Evolutionary conservation across 2,888 invertebrate genomes (phyloP).

Genomic region (Labia minor): DNA sequence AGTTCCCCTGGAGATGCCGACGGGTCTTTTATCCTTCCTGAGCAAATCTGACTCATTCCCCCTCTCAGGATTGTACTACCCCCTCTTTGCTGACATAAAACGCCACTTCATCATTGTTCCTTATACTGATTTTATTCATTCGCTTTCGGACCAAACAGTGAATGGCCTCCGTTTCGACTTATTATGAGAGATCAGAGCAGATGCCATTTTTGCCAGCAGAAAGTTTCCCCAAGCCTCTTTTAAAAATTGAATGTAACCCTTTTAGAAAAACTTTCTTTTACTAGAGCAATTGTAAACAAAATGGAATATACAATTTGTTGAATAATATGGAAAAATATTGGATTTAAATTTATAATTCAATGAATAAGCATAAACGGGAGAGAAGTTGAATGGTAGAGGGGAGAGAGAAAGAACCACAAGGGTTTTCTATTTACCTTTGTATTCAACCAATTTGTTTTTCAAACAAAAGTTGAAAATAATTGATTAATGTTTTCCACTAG

Average conservation of each 20-base stretch:
- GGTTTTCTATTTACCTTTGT: too few relatives aligned
- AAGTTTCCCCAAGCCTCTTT: not conserved
- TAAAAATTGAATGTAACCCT: not conserved
- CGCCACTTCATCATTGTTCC: slow-evolving; percentile 7
- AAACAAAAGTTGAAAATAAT: too few relatives aligned
- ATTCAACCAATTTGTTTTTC: too few relatives aligned
- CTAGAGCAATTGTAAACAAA: not conserved
- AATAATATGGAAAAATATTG: not conserved
- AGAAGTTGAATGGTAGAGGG: too few relatives aligned
- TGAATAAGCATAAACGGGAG: too few relatives aligned
- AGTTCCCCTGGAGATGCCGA: not conserved
- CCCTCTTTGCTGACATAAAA: not conserved
- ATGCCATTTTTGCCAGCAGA: not conserved
- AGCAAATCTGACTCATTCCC: slow-evolving; percentile 13
- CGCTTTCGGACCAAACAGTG: not conserved
- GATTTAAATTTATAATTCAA: not conserved
- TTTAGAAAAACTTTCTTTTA: not conserved
- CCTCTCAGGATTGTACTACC: not conserved
- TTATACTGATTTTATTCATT: not conserved
- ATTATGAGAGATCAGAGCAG: not conserved
- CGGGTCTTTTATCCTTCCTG: not conserved
- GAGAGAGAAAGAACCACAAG: too few relatives aligned
- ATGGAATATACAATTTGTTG: not conserved
- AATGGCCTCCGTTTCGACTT: not conserved
- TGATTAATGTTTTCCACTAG: too few relatives aligned